Conservation (phyloP, 2,113 vertebrate species). For the Pedetes capensis region DNA sequence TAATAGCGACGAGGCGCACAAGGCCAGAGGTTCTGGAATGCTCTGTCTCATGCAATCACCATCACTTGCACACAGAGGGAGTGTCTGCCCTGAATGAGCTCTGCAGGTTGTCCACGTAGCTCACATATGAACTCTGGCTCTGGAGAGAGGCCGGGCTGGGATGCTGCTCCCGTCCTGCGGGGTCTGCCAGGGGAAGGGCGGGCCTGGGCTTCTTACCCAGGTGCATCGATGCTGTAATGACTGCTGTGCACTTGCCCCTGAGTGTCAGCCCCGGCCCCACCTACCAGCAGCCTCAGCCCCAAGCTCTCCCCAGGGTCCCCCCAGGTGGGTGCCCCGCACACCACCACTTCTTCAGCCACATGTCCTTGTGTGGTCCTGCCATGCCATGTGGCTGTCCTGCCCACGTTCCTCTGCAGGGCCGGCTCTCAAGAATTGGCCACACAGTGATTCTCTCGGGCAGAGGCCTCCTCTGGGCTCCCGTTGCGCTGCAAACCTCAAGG, state of each 20-base stretch:
- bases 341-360: rapidly evolving
- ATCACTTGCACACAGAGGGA: background rate
- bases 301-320: too few relatives aligned
- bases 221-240: rapidly evolving
- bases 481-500: rapidly evolving
- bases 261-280: background rate
- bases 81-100: background rate
- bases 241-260: background rate
- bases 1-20: background rate
- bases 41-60: background rate
- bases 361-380: background rate
- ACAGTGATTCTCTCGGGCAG: rapidly evolving
- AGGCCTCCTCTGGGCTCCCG: background rate
- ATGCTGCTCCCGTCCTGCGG: rapidly evolving
- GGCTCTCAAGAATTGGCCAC: background rate
- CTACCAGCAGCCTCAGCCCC: rapidly evolving
- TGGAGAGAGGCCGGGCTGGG: background rate
- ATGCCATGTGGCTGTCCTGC: background rate
- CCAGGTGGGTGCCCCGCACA: rapidly evolving
- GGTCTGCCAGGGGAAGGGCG: rapidly evolving
- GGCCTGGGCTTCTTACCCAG: rapidly evolving
- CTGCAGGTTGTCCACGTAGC: rapidly evolving
- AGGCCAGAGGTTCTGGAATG: background rate
- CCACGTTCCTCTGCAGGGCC: background rate
- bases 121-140: background rate